Percentiles rank a stretch among this genome's conserved stretches.
These are phyloP conservation scores for Felis chaus DNA, from an alignment of 2,113 vertebrate species.

Conservation along the genomic window DNA sequence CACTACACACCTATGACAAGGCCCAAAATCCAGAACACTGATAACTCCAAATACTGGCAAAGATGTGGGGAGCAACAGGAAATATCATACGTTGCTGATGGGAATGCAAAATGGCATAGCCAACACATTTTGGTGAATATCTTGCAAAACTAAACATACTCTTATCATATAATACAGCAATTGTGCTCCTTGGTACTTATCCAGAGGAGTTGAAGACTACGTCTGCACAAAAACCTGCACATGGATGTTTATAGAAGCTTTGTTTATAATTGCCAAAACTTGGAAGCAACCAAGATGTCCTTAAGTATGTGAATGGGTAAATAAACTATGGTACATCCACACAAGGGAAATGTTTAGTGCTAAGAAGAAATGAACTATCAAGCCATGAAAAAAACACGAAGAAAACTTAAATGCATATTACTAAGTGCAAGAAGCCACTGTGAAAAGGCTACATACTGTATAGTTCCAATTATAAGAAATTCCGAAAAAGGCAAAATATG, in stretches of 20 bases:
- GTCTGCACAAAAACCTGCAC: neutral
- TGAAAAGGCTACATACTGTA: neutral
- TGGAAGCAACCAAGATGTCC: slow-evolving; percentile 46
- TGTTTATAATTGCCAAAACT: neutral
- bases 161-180: neutral
- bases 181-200: neutral
- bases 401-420: neutral
- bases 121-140: neutral
- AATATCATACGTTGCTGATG: neutral
- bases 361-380: neutral
- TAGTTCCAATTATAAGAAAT: neutral
- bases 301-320: neutral
- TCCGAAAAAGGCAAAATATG: neutral
- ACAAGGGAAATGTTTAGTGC: neutral
- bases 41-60: neutral
- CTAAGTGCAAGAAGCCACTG: neutral
- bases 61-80: neutral
- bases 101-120: neutral
- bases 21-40: neutral
- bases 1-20: neutral
- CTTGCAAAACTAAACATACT: neutral
- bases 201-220: neutral
- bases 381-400: neutral
- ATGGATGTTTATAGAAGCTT: neutral
- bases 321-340: neutral